Evolutionary conservation across 1,140 invertebrate genomes (phyloP), one percentile per base, ranked within the genome.

Genomic region (Chrysoperla carnea): DNA sequence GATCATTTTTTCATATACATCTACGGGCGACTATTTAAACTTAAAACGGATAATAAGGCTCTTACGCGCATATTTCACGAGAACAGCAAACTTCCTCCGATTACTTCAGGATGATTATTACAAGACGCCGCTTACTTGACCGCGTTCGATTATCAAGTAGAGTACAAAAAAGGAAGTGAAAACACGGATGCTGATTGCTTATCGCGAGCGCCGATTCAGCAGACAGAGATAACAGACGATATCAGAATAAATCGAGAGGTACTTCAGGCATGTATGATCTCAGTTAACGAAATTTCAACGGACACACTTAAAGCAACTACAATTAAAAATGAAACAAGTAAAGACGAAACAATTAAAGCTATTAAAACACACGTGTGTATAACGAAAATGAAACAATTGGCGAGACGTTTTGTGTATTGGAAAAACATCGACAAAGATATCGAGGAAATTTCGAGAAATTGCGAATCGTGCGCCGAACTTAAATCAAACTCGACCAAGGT

Each of bases 31-130:
- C 41, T 14, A 0, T 29, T 37, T 36, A 41, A 44, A 36, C 35
- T 60, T 7, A 37, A 53, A 13, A 60, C 50, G 4, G 58, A 61
- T 36, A 52, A 61, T 47, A 44, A 52, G 44, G 55, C 55, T 12
- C 41, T 59, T 38, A 36, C 41, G 1, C 40, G 48, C 40, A 54
- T 58, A 46, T 56, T 55, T 37, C 40, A 50, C 15, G 42, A 47
- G 44, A 27, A 55, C 36, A 28, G 42, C 29, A 46, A 42, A 29
- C 8, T 56, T 8, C 52, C 55, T 17, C n/a, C 11, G 17, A 50
- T 51, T 47, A 55, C 52, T 8, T 45, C 53, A 9, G 35, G 39
- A 1, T 28, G 46, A 8, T 37, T 55, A 36, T 49, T 50, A 31
- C 48, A 49, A 33, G 54, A 55, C 40, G 49, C 53, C 9, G 45